Base-by-base conservation (phyloP, 2,113 vertebrate species). In the Lontra canadensis region DNA sequence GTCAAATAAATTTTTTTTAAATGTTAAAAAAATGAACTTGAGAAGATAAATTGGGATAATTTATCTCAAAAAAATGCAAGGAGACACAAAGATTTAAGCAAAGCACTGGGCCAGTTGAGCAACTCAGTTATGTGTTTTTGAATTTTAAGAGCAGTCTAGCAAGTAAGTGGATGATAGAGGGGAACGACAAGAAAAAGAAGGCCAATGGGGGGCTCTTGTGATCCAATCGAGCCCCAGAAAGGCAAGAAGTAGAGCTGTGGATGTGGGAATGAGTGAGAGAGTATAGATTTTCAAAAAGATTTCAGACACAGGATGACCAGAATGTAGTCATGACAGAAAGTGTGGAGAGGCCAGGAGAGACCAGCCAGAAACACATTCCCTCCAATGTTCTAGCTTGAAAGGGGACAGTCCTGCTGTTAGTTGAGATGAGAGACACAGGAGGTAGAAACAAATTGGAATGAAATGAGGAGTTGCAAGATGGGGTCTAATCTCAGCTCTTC, bases 401-500 rank as follows among this genome's bases (percentile, higher is more conserved):
- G 21, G 65, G 31, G 39, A 57, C 7, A 36, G 36, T 44, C n/a
- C 36, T 34, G 14, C 23, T 34, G 0, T 55, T 17, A 61, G 2
- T 1, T 39, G 18, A 18, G 65, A 81, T 61, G 63, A 92, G 69
- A 87, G 87, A 31, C 20, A 42, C 3, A 49, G 36, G 49, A 67
- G 29, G 13, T 12, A 9, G 34, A 67, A 47, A 42, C 71, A 67
- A 74, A 44, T 42, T 21, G 61, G 42, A 80, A 11, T 31, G 6
- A 61, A 18, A 47, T 2, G 13, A n/a, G 36, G 17, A 90, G 31
- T 10, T 49, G 36, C 49, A 47, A 93, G 47, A 21, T 1, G 25
- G 49, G 36, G 31, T 65, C 49, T 92, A 44, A 55, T 74, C 59
- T 90, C 65, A 86, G 52, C 61, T 96, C 74, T 71, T 87, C 52